Evolutionary conservation across 2,113 vertebrate genomes (phyloP).

Genomic region (Setophaga kirtlandii): DNA sequence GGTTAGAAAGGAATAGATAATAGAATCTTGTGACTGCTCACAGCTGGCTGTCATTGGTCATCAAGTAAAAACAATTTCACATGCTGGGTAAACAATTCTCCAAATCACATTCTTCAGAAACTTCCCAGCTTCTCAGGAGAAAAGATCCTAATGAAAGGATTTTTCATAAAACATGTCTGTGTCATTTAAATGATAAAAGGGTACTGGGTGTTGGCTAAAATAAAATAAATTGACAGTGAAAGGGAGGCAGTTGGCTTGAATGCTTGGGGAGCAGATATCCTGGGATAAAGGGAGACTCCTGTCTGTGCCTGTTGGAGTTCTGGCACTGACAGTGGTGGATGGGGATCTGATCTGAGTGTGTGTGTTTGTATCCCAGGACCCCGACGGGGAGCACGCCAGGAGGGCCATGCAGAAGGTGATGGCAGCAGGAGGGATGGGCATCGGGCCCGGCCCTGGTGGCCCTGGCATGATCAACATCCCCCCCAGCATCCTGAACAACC

Average conservation of each 20-base stretch:
- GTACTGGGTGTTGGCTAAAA: background rate
- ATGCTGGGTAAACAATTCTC: too few species aligned
- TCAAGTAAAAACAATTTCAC: too few species aligned
- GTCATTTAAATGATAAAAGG: background rate
- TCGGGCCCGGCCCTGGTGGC: slow-evolving; percentile 82
- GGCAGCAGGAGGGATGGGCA: slow-evolving; percentile 79
- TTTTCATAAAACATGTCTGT: too few species aligned
- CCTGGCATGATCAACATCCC: slow-evolving; percentile 92
- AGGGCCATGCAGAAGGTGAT: slow-evolving; percentile 90
- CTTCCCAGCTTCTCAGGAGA: too few species aligned
- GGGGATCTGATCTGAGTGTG: background rate
- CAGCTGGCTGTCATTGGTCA: too few species aligned
- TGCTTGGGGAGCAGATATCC: background rate
- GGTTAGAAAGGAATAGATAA: too few species aligned
- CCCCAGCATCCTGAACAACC: slow-evolving; percentile 94
- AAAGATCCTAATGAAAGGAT: too few species aligned
- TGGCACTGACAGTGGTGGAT: background rate
- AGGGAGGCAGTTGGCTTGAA: background rate
- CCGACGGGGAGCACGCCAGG: slow-evolving; percentile 91
- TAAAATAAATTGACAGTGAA: accelerated
- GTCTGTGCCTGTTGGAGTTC: background rate
- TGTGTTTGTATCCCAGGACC: slow-evolving; percentile 75
- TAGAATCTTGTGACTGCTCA: too few species aligned
- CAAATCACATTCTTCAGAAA: too few species aligned
- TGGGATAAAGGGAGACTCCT: background rate